Base-by-base conservation (phyloP, 2,113 vertebrate species). In the Tautogolabrus adspersus region DNA sequence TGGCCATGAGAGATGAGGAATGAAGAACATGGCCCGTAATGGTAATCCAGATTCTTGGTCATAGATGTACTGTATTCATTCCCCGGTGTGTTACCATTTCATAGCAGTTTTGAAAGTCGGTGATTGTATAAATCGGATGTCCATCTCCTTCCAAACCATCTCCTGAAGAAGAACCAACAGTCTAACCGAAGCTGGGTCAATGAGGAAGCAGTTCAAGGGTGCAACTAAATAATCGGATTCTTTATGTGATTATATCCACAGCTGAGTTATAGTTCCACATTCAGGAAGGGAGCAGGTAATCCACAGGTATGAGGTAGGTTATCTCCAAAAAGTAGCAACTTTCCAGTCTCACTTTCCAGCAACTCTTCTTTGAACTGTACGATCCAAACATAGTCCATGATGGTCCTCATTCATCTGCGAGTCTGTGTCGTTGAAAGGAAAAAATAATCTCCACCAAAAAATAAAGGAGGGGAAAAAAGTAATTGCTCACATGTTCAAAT, bases 391-490 rank as follows among this genome's bases (percentile, higher is more conserved):
- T 72, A 84, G 83, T 91, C 79, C 86, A 57, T 79, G 67, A 75
- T 74, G 74, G 66, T 88, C 84, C 61, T 68, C 49, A 66, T 81
- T 65, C 73, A 74, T 68, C 21, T 71, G 65, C 15, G 46, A 71
- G 58, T 94, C 91, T 95, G 85, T 91, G 93, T 85, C n/a, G 58
- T 77, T 66, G 34, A 69, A 93, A 89, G 92, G 93, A 59, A 77
- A 82, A 81, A 83, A 90, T 85, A 69, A 88, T 75, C 79, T 90
- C 88, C 93, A 95, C 90, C 90, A 95, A 96, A 95, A 88, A 42
- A 42, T 42, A 72, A 56, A 73, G 75, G 65, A 70, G 74, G 63
- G 83, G 0, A 77, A 79, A 85, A 87, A 86, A 74, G 59, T 90
- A 75, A 88, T 92, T 92, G 91, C 93, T 94, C 92, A 93, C 90